phyloP scores from a whole-genome alignment of 2,113 vertebrate species.

The Cacatua alba region DNA sequence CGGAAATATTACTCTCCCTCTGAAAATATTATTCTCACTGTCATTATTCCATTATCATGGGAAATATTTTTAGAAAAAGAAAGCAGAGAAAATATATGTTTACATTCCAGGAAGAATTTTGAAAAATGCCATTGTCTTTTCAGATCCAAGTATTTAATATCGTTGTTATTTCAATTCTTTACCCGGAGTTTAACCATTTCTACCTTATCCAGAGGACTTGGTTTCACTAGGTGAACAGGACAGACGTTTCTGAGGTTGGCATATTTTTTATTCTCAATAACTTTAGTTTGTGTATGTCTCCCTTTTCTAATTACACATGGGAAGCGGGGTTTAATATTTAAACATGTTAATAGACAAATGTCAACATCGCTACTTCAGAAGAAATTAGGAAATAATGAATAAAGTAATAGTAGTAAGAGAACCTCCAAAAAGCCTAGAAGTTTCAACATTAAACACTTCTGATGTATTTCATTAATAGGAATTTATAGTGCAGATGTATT shows the following conservation, averaged over 20 bases:
- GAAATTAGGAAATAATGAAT: not conserved
- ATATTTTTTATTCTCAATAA: not conserved
- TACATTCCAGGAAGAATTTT: not conserved
- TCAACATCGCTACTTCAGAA: not conserved
- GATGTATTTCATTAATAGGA: not conserved
- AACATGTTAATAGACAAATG: not conserved
- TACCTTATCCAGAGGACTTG: not conserved
- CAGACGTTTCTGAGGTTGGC: not conserved
- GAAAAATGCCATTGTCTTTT: not conserved
- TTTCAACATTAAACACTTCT: not conserved
- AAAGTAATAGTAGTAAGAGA: not conserved
- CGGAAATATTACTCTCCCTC: not conserved
- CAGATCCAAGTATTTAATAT: not conserved
- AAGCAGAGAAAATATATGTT: not conserved
- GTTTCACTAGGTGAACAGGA: not conserved
- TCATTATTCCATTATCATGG: not conserved
- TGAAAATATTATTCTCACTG: not conserved
- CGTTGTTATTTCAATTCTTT: not conserved
- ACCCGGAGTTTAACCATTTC: not conserved
- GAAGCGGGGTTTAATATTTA: not conserved
- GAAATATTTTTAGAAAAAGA: not conserved
- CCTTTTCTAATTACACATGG: not conserved
- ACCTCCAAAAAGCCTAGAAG: not conserved
- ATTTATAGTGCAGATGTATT: not conserved
- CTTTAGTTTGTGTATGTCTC: not conserved